phyloP scores from a whole-genome alignment of 2,797 vertebrate genomes.

The Poecilia wingei region DNA sequence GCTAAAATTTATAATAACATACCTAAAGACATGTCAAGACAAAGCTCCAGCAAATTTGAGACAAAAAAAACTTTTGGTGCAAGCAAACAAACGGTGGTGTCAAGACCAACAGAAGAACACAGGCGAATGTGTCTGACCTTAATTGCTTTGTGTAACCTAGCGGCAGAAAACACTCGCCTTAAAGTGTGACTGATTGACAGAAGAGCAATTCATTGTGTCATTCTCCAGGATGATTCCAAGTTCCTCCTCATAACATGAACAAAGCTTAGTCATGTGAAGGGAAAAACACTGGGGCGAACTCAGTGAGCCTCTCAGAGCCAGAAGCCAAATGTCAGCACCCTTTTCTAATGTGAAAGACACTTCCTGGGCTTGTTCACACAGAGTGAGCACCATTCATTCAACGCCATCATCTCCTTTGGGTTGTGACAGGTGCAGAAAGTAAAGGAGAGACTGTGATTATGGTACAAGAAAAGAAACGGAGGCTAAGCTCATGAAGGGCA shows the following conservation, averaged over 20 bases:
- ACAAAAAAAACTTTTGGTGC: not conserved
- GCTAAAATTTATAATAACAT: not conserved
- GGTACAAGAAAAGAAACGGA: slow-evolving; percentile 2
- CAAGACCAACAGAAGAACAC: slow-evolving; percentile 32
- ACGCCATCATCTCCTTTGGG: slow-evolving; percentile 33
- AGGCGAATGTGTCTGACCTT: slow-evolving; percentile 24
- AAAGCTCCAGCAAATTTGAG: slow-evolving; percentile 5
- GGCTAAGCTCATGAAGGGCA: not conserved
- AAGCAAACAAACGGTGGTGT: slow-evolving; percentile 15
- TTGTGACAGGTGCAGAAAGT: slow-evolving; percentile 30
- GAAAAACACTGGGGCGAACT: slow-evolving; percentile 14
- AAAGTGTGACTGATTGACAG: slow-evolving; percentile 46
- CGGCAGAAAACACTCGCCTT: slow-evolving; percentile 26
- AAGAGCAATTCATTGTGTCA: slow-evolving; percentile 56
- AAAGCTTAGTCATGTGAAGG: slow-evolving; percentile 21
- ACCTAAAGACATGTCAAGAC: slow-evolving; percentile 3
- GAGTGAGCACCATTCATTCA: slow-evolving; percentile 33
- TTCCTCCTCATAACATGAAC: slow-evolving; percentile 9
- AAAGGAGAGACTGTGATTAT: slow-evolving; percentile 8
- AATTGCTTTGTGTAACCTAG: slow-evolving; percentile 43
- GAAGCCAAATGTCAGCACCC: slow-evolving; percentile 47
- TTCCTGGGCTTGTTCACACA: slow-evolving; percentile 48
- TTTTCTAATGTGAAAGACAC: slow-evolving; percentile 36
- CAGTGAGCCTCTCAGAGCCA: slow-evolving; percentile 28
- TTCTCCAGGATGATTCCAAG: slow-evolving; percentile 41